Percentiles rank a stretch among this genome's conserved stretches.
Evolutionary conservation across 2,113 vertebrate species (phyloP).

Genomic region (Origma solitaria): DNA sequence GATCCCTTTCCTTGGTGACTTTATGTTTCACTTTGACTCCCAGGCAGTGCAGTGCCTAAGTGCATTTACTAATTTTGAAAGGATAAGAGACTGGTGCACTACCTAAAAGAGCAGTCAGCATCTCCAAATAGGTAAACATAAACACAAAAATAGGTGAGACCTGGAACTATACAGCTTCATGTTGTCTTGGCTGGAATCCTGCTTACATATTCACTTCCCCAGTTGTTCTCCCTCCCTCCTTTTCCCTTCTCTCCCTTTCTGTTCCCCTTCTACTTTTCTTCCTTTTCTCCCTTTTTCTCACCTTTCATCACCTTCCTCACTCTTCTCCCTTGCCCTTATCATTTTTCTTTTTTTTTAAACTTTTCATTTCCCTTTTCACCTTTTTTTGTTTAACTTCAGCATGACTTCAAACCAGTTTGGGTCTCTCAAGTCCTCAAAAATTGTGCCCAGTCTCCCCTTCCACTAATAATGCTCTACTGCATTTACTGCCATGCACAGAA

Average conservation of each 20-base stretch:
- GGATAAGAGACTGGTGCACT: not conserved
- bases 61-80: not conserved
- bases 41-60: not conserved
- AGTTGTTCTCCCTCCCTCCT: not conserved
- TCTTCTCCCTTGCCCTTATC: not conserved
- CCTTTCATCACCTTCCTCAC: not conserved
- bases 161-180: not conserved
- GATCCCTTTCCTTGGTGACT: not conserved
- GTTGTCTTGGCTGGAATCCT: not conserved
- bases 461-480: not conserved
- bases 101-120: not conserved
- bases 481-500: not conserved
- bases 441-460: not conserved
- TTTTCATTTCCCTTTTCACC: not conserved
- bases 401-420: not conserved
- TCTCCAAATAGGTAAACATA: not conserved
- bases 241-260: not conserved
- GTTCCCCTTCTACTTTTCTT: not conserved
- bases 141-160: not conserved
- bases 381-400: not conserved
- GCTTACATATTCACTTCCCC: not conserved
- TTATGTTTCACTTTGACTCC: not conserved
- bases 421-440: not conserved
- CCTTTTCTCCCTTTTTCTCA: not conserved
- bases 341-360: not conserved